Base-by-base conservation (phyloP, 2,888 invertebrate genomes). In the Cacoxenus indagator region DNA sequence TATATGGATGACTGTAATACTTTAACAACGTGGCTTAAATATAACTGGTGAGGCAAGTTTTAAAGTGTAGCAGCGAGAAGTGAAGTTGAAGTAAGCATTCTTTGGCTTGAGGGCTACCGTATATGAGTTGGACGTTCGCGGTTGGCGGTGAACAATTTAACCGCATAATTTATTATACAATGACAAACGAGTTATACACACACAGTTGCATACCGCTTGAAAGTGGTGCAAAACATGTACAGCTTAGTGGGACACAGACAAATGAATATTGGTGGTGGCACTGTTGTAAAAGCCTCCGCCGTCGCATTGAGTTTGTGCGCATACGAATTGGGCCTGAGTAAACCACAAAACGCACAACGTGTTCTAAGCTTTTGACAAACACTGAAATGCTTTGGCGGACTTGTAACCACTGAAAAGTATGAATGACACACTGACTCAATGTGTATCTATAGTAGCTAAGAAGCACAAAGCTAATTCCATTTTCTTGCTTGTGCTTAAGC, bases 121-220 rank as follows among this genome's bases (percentile, higher is more conserved):
- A 11, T 37, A 14, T 8, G 37, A 37, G 8, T 37, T 37, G 37
- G 14, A 37, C 14, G 37, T 37, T 37, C 9, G n/a, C 14, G 26
- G 57, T 29, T 57, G 57, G 29, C 57, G 9, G 61, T 74, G 74
- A 73, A 75, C 81, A 77, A 83, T 81, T 81, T 76, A 80, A 80
- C 78, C 81, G 73, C 74, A 78, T 78, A 82, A 83, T 83, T 83
- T 78, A 62, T 62, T 62, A 62, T 62, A 80, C 77, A 81, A 80
- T 77, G 80, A 80, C 78, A 81, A 78, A 82, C 78, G 81, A 79
- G 78, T 76, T 70, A 71, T 72, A 66, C 75, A 71, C 73, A 74
- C 82, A 76, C 82, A 81, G 81, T 81, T 77, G 78, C 78, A 75
- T 24, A 64, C 26, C 4, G 27, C 19, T 64, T 37, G 8, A 8